These are phyloP conservation scores for Gobio gobio DNA, from an alignment of 2,113 vertebrate species.

Conservation along the genomic window DNA sequence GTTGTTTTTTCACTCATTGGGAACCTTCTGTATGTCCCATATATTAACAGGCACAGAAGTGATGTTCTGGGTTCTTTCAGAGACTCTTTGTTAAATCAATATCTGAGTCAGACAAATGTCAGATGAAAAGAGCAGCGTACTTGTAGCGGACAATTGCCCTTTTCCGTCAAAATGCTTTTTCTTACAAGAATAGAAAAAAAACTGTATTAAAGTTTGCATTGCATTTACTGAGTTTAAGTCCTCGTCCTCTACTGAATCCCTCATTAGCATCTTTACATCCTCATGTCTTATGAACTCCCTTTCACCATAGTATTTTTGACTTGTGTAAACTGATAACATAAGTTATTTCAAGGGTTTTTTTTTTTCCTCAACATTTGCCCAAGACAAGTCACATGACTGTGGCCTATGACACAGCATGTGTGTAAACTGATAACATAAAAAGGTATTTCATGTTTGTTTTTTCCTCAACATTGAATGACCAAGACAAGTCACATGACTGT, in stretches of 20 bases:
- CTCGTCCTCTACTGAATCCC: neutral
- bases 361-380: neutral
- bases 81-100: slow-evolving; percentile 15
- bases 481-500: neutral
- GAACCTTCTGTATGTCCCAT: neutral
- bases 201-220: neutral
- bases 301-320: neutral
- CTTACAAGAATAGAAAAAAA: neutral
- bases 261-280: neutral
- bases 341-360: neutral
- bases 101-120: slow-evolving; percentile 8
- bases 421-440: neutral
- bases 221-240: neutral
- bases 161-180: slow-evolving; percentile 16
- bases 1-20: neutral
- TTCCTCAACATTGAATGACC: neutral
- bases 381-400: neutral
- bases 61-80: neutral
- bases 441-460: no score
- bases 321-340: neutral
- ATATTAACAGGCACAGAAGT: neutral
- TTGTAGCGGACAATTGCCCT: neutral
- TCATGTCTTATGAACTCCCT: neutral
- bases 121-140: slow-evolving; percentile 2
- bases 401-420: slow-evolving; percentile 18